phyloP scores from a whole-genome alignment of 2,888 invertebrate genomes.

The Eupithecia abbreviata region DNA sequence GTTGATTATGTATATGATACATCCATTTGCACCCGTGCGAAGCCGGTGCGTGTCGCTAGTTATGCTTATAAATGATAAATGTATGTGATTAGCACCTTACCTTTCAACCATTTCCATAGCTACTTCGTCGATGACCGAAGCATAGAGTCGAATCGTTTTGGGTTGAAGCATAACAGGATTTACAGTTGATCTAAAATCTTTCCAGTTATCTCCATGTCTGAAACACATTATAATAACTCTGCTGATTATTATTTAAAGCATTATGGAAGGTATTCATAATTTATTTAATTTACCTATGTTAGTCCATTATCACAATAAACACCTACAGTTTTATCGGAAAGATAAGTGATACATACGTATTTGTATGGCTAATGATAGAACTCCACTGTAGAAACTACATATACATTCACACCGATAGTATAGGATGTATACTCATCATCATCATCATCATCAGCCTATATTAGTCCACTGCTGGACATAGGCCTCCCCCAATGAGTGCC shows the following conservation, averaged over 20 bases:
- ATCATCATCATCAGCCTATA: too few species aligned
- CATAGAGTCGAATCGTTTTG: constrained; percentile 87
- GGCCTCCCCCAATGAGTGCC: too few species aligned
- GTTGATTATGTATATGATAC: too few species aligned
- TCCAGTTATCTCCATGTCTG: constrained; percentile 92
- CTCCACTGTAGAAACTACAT: neutral
- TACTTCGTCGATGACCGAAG: constrained; percentile 85
- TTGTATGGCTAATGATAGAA: neutral
- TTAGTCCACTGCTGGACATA: too few species aligned
- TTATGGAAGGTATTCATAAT: too few species aligned
- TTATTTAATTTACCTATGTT: too few species aligned
- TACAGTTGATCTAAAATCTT: constrained; percentile 88
- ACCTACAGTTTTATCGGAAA: neutral
- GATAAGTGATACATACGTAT: neutral
- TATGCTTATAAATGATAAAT: too few species aligned
- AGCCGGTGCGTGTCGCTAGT: too few species aligned
- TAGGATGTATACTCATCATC: too few species aligned
- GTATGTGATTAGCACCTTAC: constrained; percentile 56
- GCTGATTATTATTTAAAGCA: neutral
- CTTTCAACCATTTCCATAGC: constrained; percentile 86
- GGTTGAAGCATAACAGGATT: constrained; percentile 91
- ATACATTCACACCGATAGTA: neutral
- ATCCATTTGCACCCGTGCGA: too few species aligned
- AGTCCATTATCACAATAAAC: neutral
- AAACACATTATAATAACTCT: neutral